A percentile compares a stretch with the other conserved stretches of the same genome.
These are phyloP conservation scores for Leptinotarsa defecta DNA, from an alignment of 1,140 invertebrate species.

Conservation along the genomic window DNA sequence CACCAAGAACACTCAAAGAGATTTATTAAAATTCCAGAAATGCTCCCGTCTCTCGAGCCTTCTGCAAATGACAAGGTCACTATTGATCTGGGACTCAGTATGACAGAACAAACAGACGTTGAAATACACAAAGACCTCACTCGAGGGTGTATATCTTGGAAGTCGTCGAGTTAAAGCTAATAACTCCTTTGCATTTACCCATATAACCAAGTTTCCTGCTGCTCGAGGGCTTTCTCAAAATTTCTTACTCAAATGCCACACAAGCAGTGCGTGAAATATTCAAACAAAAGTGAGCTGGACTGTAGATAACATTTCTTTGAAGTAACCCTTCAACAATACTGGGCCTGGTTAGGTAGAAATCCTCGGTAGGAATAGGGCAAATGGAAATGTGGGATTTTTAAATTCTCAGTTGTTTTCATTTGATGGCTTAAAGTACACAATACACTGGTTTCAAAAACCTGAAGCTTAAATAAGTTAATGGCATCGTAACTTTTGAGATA, in stretches of 20 bases:
- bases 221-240: constrained; percentile 2
- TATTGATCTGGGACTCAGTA: constrained; percentile 13
- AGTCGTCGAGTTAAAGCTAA: constrained; percentile 11
- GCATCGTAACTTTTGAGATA: too few relatives aligned
- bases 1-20: neutral
- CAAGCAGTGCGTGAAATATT: constrained; percentile 6
- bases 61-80: constrained; percentile 21
- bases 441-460: too few relatives aligned
- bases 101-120: constrained; percentile 21
- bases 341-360: too few relatives aligned
- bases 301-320: neutral
- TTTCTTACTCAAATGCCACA: constrained; percentile 12
- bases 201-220: constrained; percentile 11
- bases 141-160: constrained; percentile 16
- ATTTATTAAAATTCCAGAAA: constrained; percentile 4
- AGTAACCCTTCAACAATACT: too few relatives aligned
- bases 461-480: too few relatives aligned
- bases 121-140: constrained; percentile 15
- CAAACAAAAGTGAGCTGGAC: neutral
- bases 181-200: constrained; percentile 12
- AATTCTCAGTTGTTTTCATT: too few relatives aligned
- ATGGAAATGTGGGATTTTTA: too few relatives aligned
- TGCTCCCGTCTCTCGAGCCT: neutral
- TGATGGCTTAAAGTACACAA: too few relatives aligned
- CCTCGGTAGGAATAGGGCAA: too few relatives aligned